These are phyloP conservation scores for Stenodema calcarata DNA, from an alignment of 2,888 invertebrate species.

Conservation along the genomic window DNA sequence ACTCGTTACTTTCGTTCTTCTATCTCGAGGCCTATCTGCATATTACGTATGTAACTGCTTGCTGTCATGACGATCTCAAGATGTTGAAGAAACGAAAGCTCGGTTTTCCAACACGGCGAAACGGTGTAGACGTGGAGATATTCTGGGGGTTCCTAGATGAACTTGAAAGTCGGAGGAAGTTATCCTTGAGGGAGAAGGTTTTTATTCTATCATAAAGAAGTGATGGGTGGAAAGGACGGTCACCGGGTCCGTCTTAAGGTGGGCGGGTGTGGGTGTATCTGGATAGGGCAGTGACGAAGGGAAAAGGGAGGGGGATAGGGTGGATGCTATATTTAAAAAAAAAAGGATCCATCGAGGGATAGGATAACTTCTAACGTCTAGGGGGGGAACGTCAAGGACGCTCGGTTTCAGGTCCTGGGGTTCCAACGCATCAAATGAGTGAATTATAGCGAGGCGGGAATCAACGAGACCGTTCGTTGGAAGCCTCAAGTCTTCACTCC, in stretches of 20 bases:
- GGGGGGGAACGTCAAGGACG: neutral
- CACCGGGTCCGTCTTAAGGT: neutral
- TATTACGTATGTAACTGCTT: neutral
- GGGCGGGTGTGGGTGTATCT: neutral
- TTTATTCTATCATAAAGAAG: neutral
- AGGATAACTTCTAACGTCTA: neutral
- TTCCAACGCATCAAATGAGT: neutral
- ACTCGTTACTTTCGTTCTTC: too few relatives aligned
- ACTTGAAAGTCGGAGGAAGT: neutral
- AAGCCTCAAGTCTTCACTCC: too few relatives aligned
- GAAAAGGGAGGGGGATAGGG: neutral
- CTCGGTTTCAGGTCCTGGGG: neutral
- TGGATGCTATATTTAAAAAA: neutral
- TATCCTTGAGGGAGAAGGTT: neutral
- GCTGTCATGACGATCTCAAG: neutral
- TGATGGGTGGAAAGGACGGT: neutral
- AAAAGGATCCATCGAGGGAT: neutral
- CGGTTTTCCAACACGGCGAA: neutral
- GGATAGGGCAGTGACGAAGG: neutral
- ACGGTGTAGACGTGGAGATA: neutral
- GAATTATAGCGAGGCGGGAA: neutral
- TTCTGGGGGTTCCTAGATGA: neutral
- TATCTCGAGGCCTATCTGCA: too few relatives aligned
- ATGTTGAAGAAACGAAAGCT: neutral
- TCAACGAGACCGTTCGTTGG: neutral